A percentile compares a stretch with the other conserved stretches of the same genome.
These are phyloP conservation scores for Magallana ariakensis DNA, from an alignment of 1,140 invertebrate genomes.

Conservation along the genomic window DNA sequence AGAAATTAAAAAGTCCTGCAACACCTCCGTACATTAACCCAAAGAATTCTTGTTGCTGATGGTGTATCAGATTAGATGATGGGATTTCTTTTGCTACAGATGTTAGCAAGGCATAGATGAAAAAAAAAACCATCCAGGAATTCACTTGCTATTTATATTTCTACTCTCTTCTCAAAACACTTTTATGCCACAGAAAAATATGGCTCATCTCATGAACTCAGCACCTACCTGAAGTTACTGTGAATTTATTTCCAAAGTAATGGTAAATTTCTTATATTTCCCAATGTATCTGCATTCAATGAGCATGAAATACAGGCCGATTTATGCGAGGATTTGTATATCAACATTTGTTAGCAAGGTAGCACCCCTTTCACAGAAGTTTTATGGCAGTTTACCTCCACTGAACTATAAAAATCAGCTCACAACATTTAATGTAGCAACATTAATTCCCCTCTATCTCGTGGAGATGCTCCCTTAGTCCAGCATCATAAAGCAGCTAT, in stretches of 20 bases:
- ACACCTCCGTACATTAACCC: background rate
- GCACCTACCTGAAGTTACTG: background rate
- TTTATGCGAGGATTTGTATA: constrained; percentile 31
- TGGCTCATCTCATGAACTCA: background rate
- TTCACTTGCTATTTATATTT: constrained; percentile 21
- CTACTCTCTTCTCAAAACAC: constrained; percentile 17
- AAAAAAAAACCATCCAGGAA: constrained; percentile 10
- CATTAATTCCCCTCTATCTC: constrained; percentile 1
- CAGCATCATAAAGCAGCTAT: background rate
- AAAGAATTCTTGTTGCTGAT: background rate
- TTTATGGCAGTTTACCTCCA: constrained; percentile 25
- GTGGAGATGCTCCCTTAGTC: background rate
- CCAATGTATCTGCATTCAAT: constrained; percentile 18
- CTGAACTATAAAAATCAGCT: constrained; percentile 36
- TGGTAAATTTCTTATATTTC: constrained; percentile 24
- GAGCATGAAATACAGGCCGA: constrained; percentile 16
- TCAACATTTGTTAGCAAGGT: constrained; percentile 16
- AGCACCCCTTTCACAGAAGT: constrained; percentile 26
- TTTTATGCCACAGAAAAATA: background rate
- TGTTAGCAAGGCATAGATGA: background rate
- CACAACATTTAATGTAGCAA: constrained; percentile 22
- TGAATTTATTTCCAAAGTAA: background rate
- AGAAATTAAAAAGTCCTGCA: constrained; percentile 15
- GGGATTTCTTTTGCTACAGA: background rate
- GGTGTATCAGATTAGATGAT: constrained; percentile 17